These are phyloP conservation scores for Drosophila ogumai DNA, from an alignment of 1,140 invertebrate genomes.

Conservation along the genomic window DNA sequence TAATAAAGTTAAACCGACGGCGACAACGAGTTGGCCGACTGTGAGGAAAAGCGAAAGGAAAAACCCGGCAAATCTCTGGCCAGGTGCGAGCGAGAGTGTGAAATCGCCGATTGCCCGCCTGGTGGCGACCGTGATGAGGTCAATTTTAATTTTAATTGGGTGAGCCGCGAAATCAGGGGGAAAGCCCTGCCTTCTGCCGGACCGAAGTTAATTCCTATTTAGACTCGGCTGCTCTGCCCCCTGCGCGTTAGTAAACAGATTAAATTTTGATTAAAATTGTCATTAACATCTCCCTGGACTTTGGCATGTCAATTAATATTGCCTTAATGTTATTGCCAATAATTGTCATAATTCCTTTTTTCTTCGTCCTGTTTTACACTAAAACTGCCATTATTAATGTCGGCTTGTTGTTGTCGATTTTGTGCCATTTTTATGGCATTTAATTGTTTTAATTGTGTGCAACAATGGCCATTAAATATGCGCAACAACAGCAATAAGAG, in stretches of 20 bases:
- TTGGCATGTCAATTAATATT: conserved; percentile 66
- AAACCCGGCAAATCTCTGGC: conserved; percentile 21
- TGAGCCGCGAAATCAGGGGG: conserved; percentile 8
- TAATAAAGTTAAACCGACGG: conserved; percentile 61
- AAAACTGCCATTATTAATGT: conserved; percentile 73
- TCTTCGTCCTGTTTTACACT: conserved; percentile 31
- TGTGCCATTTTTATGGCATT: conserved; percentile 58
- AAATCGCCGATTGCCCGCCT: conserved; percentile 52
- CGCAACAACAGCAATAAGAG: conserved; percentile 34
- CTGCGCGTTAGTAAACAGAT: conserved; percentile 39
- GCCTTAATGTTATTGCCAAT: conserved; percentile 66
- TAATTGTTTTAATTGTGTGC: conserved; percentile 77
- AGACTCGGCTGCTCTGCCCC: not conserved
- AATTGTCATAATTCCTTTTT: conserved; percentile 60
- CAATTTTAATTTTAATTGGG: conserved; percentile 47
- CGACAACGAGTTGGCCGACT: conserved; percentile 15
- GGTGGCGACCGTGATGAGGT: conserved; percentile 50
- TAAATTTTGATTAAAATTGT: conserved; percentile 61
- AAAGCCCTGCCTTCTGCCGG: too few relatives aligned
- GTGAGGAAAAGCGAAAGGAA: conserved; percentile 28
- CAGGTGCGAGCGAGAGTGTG: conserved; percentile 25
- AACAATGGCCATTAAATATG: conserved; percentile 68
- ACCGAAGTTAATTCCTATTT: conserved; percentile 1
- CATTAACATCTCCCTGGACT: conserved; percentile 51
- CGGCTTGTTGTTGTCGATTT: conserved; percentile 47